Conservation (phyloP, 2,113 vertebrate genomes). For the Psephotus haematonotus region DNA sequence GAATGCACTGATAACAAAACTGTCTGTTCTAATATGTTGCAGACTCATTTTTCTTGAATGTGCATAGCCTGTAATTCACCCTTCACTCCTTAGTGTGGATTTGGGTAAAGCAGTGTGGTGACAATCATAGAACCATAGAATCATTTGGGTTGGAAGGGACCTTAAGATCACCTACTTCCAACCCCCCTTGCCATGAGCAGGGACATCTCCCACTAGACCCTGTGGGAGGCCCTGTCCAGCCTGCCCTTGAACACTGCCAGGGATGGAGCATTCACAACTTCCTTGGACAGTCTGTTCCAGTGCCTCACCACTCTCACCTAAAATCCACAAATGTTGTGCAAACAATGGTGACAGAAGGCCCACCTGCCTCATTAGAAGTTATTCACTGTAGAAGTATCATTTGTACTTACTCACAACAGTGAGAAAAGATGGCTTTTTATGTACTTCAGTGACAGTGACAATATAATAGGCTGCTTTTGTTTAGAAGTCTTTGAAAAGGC, state of each 20-base stretch:
- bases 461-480: background rate
- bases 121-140: background rate
- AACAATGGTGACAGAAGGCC: background rate
- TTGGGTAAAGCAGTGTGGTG: background rate
- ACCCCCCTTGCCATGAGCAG: background rate
- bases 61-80: background rate
- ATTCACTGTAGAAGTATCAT: background rate
- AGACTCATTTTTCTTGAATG: background rate
- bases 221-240: background rate
- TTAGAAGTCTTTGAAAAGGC: background rate
- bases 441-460: background rate
- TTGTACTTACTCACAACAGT: background rate
- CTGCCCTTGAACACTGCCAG: background rate
- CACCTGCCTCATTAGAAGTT: background rate
- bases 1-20: background rate
- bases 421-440: background rate
- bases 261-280: background rate
- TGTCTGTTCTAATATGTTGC: background rate
- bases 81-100: background rate
- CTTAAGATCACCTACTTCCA: background rate
- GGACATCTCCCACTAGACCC: background rate
- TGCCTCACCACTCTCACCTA: background rate
- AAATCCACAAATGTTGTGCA: background rate
- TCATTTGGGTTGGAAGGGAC: background rate
- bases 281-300: background rate